Conservation (phyloP, 2,888 invertebrate genomes). For the Papilio demoleus region DNA sequence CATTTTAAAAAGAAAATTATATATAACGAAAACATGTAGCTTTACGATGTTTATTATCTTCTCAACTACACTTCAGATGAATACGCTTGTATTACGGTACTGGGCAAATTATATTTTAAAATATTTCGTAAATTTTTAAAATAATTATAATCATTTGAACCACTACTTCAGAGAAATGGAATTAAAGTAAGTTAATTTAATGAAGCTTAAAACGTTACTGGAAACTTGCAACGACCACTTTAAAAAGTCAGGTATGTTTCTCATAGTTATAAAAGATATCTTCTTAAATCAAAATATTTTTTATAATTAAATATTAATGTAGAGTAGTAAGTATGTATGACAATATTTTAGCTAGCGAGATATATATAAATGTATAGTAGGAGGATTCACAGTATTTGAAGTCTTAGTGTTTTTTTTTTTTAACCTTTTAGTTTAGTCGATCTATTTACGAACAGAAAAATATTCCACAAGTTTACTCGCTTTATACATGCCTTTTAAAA, state of each 20-base stretch:
- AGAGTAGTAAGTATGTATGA: neutral
- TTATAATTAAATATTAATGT: neutral
- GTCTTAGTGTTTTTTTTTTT: too few species aligned
- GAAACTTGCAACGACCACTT: neutral
- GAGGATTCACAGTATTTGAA: too few species aligned
- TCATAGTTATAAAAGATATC: neutral
- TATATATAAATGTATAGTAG: too few species aligned
- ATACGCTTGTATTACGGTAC: neutral
- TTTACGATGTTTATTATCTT: neutral
- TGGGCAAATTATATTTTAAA: neutral
- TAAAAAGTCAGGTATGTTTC: neutral
- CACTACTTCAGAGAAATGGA: neutral
- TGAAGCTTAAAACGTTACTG: neutral
- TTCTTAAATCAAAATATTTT: neutral
- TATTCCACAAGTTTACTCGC: too few species aligned
- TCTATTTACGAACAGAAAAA: too few species aligned
- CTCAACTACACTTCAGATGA: neutral
- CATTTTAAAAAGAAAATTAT: neutral
- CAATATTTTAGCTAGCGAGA: too few species aligned
- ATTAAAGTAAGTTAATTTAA: slow-evolving; percentile 16
- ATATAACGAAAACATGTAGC: neutral
- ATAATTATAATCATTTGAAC: neutral
- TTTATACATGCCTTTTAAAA: too few species aligned
- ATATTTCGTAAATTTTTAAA: slow-evolving; percentile 1
- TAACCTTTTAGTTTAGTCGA: too few species aligned